Conservation (phyloP, 1,140 invertebrate species). For the Apis cerana region DNA sequence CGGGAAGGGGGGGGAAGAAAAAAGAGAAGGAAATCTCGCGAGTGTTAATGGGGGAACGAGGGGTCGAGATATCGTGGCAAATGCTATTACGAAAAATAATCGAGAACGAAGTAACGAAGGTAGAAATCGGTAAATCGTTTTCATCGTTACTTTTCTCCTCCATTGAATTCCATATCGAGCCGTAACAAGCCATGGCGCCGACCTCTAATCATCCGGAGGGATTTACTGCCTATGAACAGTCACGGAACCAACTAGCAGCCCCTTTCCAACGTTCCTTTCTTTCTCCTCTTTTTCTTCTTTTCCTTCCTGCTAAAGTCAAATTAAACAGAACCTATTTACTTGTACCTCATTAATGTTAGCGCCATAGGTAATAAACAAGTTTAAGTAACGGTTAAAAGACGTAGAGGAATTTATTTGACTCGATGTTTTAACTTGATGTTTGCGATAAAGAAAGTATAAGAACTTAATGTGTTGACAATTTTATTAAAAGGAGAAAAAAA, state of each 20-base stretch:
- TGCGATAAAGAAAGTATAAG: too few species aligned
- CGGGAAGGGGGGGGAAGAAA: accelerated
- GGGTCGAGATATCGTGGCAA: neutral
- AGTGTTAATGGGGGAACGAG: neutral
- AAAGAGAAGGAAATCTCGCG: neutral
- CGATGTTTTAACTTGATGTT: too few species aligned
- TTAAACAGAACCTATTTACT: conserved; percentile 35
- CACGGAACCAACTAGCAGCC: conserved; percentile 30
- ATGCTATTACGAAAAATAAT: conserved; percentile 16
- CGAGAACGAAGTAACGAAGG: conserved; percentile 6
- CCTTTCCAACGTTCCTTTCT: conserved; percentile 15
- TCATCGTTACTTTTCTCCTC: conserved; percentile 48
- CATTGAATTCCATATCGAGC: conserved; percentile 61
- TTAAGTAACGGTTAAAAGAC: too few species aligned
- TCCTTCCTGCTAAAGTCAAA: conserved; percentile 35
- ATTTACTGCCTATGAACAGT: conserved; percentile 56
- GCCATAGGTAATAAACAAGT: too few species aligned
- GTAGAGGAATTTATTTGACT: too few species aligned
- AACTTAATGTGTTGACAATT: too few species aligned
- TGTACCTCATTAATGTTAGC: conserved; percentile 12
- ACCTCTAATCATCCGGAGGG: conserved; percentile 60
- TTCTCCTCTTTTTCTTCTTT: conserved; percentile 7
- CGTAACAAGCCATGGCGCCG: conserved; percentile 57
- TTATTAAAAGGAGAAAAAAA: too few species aligned
- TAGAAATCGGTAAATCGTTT: conserved; percentile 48